Conservation (phyloP, 2,797 vertebrate genomes). For the Anisognathus igniventris region DNA sequence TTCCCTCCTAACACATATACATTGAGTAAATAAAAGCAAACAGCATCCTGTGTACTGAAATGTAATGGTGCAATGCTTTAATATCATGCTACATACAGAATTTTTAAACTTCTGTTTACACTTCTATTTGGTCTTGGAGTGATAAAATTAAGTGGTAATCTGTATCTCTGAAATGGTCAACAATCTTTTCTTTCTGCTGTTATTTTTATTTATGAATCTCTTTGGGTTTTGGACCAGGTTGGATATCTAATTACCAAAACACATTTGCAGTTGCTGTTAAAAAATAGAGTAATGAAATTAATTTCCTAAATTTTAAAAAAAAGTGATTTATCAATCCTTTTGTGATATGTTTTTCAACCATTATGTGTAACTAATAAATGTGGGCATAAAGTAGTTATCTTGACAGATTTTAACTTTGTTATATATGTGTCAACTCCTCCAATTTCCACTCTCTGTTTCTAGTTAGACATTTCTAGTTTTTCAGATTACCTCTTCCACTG, state of each 20-base stretch:
- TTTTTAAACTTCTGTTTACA: neutral
- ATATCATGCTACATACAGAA: neutral
- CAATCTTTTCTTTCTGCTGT: neutral
- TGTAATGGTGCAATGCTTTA: neutral
- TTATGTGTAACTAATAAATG: neutral
- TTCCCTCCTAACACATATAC: neutral
- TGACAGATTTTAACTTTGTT: neutral
- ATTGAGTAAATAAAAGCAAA: neutral
- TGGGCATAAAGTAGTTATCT: neutral
- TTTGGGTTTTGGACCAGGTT: neutral
- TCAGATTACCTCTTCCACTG: neutral
- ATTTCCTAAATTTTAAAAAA: neutral
- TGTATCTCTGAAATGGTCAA: neutral
- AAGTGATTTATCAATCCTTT: neutral
- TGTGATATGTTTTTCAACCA: neutral
- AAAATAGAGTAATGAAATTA: neutral
- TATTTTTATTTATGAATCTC: neutral
- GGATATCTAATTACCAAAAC: neutral
- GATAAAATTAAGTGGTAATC: neutral
- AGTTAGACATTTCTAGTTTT: neutral
- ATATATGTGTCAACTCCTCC: neutral
- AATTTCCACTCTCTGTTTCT: neutral
- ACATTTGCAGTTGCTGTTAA: neutral
- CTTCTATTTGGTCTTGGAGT: neutral
- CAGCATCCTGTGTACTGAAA: neutral